Percentiles rank a stretch among this genome's conserved stretches.
phyloP scores from a whole-genome alignment of 2,113 vertebrate species.

The Danio rerio region GRCz12tu NC_133180.1:59995001-59995500 shows the following conservation, averaged over 20 bases:
- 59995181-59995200: neutral
- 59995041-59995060: conserved; percentile 38
- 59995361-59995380: too few relatives aligned
- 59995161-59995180: neutral
- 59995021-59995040: conserved; percentile 68
- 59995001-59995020: conserved; percentile 63
- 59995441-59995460: conserved; percentile 30
- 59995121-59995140: conserved; percentile 58
- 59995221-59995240: neutral
- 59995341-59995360: neutral
- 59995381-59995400: neutral
- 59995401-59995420: conserved; percentile 5
- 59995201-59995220: neutral
- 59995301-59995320: too few relatives aligned
- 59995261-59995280: too few relatives aligned
- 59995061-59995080: conserved; percentile 24
- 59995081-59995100: conserved; percentile 36
- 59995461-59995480: conserved; percentile 44
- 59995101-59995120: conserved; percentile 32
- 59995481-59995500: conserved; percentile 52
- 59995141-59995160: conserved; percentile 11
- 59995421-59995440: conserved; percentile 8
- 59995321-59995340: too few relatives aligned
- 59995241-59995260: neutral
- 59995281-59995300: too few relatives aligned